Evolutionary conservation across 2,797 vertebrate genomes (phyloP).

Genomic region (Diglossa cyanea): DNA sequence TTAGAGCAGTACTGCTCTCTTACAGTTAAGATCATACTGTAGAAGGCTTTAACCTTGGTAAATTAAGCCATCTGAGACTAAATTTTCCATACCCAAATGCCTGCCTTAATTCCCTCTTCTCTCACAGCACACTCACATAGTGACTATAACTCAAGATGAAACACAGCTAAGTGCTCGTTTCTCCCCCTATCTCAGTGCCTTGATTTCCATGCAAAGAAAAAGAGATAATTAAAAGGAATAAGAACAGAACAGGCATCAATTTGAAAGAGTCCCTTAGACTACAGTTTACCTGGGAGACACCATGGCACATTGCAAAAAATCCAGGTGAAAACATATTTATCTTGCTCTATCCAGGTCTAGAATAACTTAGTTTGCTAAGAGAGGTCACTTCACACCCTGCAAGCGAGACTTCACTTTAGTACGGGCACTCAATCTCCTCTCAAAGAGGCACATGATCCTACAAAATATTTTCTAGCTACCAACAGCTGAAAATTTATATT

Average conservation of each 20-base stretch:
- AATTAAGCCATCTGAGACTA: neutral
- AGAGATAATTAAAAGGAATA: neutral
- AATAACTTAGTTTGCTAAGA: neutral
- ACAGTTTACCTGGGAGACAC: neutral
- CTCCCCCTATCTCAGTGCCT: neutral
- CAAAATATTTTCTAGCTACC: neutral
- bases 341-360: neutral
- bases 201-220: neutral
- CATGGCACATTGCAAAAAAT: neutral
- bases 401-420: neutral
- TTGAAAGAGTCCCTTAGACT: neutral
- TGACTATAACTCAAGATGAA: neutral
- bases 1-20: neutral
- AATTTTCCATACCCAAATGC: neutral
- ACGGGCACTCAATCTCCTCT: neutral
- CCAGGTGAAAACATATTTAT: neutral
- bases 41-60: neutral
- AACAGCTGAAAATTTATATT: neutral
- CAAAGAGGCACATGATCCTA: neutral
- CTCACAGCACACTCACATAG: neutral
- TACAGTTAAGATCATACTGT: neutral
- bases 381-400: neutral
- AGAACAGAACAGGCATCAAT: neutral
- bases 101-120: neutral
- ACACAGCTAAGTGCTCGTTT: neutral